Percentiles rank a stretch among this genome's conserved stretches.
Conservation (phyloP, 2,113 vertebrate genomes). For the Carassius auratus region DNA sequence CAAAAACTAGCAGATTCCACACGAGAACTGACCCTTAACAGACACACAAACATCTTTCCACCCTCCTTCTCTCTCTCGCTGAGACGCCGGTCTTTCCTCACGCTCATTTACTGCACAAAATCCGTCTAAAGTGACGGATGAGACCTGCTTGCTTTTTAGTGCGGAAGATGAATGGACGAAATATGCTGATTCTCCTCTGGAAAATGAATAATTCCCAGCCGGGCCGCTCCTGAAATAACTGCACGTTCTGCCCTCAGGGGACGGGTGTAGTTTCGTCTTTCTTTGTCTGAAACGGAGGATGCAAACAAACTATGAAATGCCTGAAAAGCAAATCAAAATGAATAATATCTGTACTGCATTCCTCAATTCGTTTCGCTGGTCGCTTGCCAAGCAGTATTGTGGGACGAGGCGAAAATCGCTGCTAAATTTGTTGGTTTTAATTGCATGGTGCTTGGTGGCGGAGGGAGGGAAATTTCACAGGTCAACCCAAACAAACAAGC, state of each 20-base stretch:
- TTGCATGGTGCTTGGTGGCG: conserved; percentile 6
- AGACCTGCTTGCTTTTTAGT: conserved; percentile 61
- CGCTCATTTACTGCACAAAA: conserved; percentile 56
- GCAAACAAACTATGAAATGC: conserved; percentile 22
- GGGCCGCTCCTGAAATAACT: conserved; percentile 30
- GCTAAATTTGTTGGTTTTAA: conserved; percentile 38
- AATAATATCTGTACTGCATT: conserved; percentile 17
- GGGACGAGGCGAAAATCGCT: background rate
- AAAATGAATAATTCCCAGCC: conserved; percentile 33
- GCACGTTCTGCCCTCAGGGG: conserved; percentile 20
- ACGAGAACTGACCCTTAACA: conserved; percentile 34
- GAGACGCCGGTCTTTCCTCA: conserved; percentile 52
- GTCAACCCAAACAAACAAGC: conserved; percentile 39
- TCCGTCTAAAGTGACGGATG: conserved; percentile 65
- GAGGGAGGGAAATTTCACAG: conserved; percentile 6
- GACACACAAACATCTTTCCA: conserved; percentile 21
- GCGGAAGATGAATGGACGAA: conserved; percentile 42
- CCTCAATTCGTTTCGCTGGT: background rate
- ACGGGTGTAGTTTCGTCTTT: background rate
- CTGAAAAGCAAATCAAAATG: conserved; percentile 14
- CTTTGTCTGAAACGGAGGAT: conserved; percentile 17
- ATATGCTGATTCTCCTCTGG: conserved; percentile 39
- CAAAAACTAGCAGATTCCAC: conserved; percentile 29
- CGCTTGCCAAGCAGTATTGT: background rate
- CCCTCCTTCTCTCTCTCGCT: background rate